phyloP scores from a whole-genome alignment of 2,888 invertebrate species.

The Isotomurus palustris region DNA sequence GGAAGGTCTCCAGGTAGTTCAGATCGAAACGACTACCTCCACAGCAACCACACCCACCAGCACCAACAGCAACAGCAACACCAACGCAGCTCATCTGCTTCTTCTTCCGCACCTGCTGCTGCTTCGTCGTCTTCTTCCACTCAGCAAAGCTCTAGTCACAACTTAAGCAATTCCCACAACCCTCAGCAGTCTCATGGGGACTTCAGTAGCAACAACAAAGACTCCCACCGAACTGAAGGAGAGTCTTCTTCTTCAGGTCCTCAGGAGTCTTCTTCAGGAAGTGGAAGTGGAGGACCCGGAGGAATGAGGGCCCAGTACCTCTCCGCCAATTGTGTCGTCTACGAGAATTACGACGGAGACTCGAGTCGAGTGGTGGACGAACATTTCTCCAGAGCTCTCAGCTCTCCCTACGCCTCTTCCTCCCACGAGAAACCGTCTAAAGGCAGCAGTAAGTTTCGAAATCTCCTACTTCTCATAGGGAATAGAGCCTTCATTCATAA shows the following conservation, averaged over 20 bases:
- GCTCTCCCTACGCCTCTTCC: constrained; percentile 29
- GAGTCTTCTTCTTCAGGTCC: constrained; percentile 16
- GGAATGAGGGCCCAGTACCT: constrained; percentile 71
- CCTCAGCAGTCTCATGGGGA: not conserved
- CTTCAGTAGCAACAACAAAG: not conserved
- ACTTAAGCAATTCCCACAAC: not conserved
- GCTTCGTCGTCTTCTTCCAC: no score
- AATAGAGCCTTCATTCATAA: not conserved
- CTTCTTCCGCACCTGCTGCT: not conserved
- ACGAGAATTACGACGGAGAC: constrained; percentile 92
- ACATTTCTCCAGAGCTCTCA: constrained; percentile 83
- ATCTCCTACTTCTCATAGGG: not conserved
- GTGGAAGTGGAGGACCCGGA: constrained; percentile 2
- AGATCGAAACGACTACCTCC: constrained; percentile 8
- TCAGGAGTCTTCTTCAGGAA: constrained; percentile 12
- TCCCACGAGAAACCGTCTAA: constrained; percentile 7
- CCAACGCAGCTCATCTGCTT: not conserved
- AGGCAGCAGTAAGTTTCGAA: constrained; percentile 7
- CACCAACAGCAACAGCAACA: constrained; percentile 1
- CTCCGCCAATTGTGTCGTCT: constrained; percentile 90
- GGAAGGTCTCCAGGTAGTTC: no score
- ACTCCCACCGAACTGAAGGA: not conserved
- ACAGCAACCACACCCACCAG: constrained; percentile 20
- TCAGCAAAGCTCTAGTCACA: no score
- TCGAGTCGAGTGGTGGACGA: constrained; percentile 90